phyloP scores from a whole-genome alignment of 1,140 invertebrate genomes.

The Scylla paramamosain region DNA sequence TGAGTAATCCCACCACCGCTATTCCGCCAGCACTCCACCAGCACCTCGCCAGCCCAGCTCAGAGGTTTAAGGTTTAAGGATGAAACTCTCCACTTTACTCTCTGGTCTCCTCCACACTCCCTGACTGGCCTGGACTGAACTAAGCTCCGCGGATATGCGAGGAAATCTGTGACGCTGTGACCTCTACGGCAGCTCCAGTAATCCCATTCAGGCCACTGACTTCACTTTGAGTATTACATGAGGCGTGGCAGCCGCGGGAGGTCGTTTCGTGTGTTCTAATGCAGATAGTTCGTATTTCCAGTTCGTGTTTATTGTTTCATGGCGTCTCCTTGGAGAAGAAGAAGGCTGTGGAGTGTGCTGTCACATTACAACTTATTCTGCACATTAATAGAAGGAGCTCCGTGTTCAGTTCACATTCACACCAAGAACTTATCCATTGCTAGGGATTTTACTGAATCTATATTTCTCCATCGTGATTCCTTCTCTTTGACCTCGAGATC shows the following conservation, averaged over 20 bases:
- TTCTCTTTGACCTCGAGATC: not conserved
- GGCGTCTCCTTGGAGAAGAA: no score
- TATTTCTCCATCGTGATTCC: not conserved
- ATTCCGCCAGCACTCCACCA: no score
- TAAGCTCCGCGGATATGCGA: not conserved
- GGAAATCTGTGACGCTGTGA: not conserved
- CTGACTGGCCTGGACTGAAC: not conserved
- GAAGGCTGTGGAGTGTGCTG: no score
- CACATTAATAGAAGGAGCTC: no score
- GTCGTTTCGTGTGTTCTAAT: not conserved
- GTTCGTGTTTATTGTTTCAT: not conserved
- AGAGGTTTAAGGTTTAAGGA: no score
- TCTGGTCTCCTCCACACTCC: not conserved
- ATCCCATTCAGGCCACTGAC: not conserved
- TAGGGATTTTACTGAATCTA: no score
- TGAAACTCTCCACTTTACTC: not conserved
- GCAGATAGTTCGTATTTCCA: not conserved
- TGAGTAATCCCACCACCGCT: no score
- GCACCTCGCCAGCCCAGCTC: no score
- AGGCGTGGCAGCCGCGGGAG: not conserved
- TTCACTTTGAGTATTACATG: not conserved
- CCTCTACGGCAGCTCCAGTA: not conserved
- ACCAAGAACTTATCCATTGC: no score
- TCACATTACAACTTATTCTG: no score
- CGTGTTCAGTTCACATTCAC: no score